Percentiles rank a stretch among this genome's conserved stretches.
Conservation (phyloP, 2,113 vertebrate species). For the Piliocolobus tephrosceles region DNA sequence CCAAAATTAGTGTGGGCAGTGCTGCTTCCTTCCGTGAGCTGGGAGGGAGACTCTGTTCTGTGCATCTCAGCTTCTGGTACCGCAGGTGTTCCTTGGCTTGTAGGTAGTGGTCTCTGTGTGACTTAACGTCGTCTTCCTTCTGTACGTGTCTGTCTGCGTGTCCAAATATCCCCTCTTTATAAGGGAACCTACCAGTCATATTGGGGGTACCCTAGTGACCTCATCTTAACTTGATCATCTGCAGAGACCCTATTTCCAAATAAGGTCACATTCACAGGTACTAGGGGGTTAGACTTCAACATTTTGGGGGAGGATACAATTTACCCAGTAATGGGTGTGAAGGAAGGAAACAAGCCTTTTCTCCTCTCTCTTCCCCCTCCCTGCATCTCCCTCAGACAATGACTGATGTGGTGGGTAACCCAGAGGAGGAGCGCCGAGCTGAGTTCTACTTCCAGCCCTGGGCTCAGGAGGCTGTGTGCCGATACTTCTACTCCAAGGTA, state of each 20-base stretch:
- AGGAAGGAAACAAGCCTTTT: not conserved
- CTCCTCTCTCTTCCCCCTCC: not conserved
- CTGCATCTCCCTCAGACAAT: conserved; percentile 88
- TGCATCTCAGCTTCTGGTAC: not conserved
- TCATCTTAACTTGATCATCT: conserved; percentile 16
- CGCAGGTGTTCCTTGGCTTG: not conserved
- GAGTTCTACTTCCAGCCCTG: conserved; percentile 99
- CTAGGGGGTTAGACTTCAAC: not conserved
- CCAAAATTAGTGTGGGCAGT: not conserved
- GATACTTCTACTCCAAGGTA: conserved; percentile 99
- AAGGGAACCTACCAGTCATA: not conserved
- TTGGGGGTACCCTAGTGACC: not conserved
- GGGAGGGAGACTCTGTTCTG: not conserved
- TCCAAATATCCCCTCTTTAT: not conserved
- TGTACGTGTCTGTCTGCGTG: not conserved
- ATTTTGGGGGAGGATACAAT: not conserved
- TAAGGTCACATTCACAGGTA: conserved; percentile 17
- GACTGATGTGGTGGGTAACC: conserved; percentile 98
- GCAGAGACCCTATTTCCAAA: conserved; percentile 35
- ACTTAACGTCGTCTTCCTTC: not conserved
- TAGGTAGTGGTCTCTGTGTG: not conserved
- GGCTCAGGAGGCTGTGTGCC: conserved; percentile 98
- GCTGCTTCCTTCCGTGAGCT: not conserved
- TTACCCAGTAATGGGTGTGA: not conserved
- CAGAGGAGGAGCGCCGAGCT: conserved; percentile 96